Base-by-base conservation (phyloP, 2,888 invertebrate genomes). In the Empis livida region DNA sequence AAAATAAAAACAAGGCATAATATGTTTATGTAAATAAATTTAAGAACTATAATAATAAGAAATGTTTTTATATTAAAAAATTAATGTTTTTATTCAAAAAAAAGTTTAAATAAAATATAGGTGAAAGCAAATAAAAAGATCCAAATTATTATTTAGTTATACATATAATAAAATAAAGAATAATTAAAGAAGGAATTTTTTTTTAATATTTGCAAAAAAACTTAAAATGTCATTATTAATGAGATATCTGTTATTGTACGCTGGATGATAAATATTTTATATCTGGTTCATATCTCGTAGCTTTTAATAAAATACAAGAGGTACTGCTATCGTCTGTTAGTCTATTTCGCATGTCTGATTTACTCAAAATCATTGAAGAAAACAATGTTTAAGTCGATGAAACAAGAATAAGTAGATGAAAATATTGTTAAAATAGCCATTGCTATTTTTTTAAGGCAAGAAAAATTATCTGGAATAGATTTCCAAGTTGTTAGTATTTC, bases 341-440 rank as follows among this genome's bases (percentile, higher is more conserved):
- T 45, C 40, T 40, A 46, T 17, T 46, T 46, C 46, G 41, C 31
- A 46, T 27, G 30, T 30, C 27, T 40, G 20, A 40, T 41, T 46
- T 46, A 27, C 41, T 40, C 23, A 27, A 46, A 23, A 32, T 46
- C 46, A 32, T 46, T 46, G 42, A 37, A 38, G 39, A 45, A 49
- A 38, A 49, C 31, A 46, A 46, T 42, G 30, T 46, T 32, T 49
- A 46, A n/a, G n/a, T n/a, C n/a, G n/a, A n/a, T n/a, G n/a, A n/a
- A n/a, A 44, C 42, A 49, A 44, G 42, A 44, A 47, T 50, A 47
- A 44, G 47, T 47, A 11, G 44, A 50, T 30, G 42, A 50, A 49
- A 47, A 47, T 31, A 48, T 46, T 46, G 42, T 42, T 42, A 46
- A 44, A 15, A 47, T 42, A 47, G 45, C 44, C 47, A 47, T 46